Conservation (phyloP, 1,140 invertebrate genomes). For the Psix sp. region DNA sequence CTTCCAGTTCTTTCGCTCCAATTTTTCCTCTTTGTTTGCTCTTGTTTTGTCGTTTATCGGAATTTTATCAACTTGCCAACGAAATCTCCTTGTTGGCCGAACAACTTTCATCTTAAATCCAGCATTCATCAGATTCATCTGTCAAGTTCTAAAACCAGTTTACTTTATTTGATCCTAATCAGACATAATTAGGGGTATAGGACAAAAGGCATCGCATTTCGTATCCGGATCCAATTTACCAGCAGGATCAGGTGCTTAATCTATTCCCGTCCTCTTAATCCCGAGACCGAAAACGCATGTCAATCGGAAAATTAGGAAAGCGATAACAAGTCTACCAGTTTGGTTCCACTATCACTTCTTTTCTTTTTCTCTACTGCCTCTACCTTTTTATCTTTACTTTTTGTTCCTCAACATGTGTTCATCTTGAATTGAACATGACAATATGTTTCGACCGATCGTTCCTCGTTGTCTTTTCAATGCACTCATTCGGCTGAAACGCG, state of each 20-base stretch:
- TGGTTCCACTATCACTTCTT: slow-evolving; percentile 8
- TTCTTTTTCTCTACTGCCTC: no score
- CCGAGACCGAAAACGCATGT: slow-evolving; percentile 22
- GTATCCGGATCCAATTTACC: slow-evolving; percentile 58
- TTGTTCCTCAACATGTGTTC: no score
- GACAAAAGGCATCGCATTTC: slow-evolving; percentile 58
- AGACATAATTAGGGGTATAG: slow-evolving; percentile 56
- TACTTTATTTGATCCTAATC: slow-evolving; percentile 60
- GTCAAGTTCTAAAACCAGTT: slow-evolving; percentile 56
- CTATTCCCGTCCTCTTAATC: slow-evolving; percentile 44
- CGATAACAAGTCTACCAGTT: slow-evolving; percentile 28
- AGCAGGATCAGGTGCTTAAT: slow-evolving; percentile 56
- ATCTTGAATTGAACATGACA: no score
- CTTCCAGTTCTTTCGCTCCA: not conserved
- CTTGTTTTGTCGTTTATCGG: slow-evolving; percentile 41
- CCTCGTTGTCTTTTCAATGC: no score
- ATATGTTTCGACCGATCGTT: no score
- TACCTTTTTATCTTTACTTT: no score
- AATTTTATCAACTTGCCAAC: slow-evolving; percentile 41
- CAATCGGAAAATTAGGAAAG: slow-evolving; percentile 53
- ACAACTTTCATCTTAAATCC: slow-evolving; percentile 54
- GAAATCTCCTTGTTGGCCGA: slow-evolving; percentile 53
- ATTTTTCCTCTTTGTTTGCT: slow-evolving; percentile 28
- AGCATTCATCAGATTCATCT: slow-evolving; percentile 49
- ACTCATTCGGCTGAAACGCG: no score